A percentile compares a stretch with the other conserved stretches of the same genome.
phyloP scores from a whole-genome alignment of 2,888 invertebrate species.

The Trachelus stipa region DNA sequence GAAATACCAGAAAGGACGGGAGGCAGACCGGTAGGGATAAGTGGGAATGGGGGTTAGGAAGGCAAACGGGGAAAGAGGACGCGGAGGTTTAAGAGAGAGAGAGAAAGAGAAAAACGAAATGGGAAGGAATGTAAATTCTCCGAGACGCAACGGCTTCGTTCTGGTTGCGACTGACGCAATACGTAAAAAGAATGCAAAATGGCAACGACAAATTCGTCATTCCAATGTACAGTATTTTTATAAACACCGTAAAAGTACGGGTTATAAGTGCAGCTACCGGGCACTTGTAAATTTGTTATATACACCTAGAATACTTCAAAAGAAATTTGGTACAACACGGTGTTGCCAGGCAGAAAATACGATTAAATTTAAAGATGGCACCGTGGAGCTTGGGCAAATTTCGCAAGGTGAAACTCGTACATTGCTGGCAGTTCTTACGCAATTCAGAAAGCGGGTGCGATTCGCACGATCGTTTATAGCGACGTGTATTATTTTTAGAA shows the following conservation, averaged over 20 bases:
- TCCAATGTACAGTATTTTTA: background rate
- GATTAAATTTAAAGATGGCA: background rate
- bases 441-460: background rate
- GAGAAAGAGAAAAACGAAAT: background rate
- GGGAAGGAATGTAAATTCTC: background rate
- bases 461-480: background rate
- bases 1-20: background rate
- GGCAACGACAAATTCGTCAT: background rate
- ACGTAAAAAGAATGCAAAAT: background rate
- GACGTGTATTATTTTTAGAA: background rate
- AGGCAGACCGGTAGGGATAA: background rate
- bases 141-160: background rate
- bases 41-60: background rate
- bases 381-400: background rate
- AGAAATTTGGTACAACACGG: background rate
- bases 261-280: background rate
- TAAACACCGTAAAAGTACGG: background rate
- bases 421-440: background rate
- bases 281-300: background rate
- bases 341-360: background rate
- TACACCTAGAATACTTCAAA: background rate
- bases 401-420: background rate
- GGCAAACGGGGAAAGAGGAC: too few relatives aligned
- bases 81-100: too few relatives aligned
- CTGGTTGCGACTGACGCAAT: background rate